A percentile compares a stretch with the other conserved stretches of the same genome.
Conservation (phyloP, 2,888 invertebrate species). For the Mesorhabditis spiculigera region DNA sequence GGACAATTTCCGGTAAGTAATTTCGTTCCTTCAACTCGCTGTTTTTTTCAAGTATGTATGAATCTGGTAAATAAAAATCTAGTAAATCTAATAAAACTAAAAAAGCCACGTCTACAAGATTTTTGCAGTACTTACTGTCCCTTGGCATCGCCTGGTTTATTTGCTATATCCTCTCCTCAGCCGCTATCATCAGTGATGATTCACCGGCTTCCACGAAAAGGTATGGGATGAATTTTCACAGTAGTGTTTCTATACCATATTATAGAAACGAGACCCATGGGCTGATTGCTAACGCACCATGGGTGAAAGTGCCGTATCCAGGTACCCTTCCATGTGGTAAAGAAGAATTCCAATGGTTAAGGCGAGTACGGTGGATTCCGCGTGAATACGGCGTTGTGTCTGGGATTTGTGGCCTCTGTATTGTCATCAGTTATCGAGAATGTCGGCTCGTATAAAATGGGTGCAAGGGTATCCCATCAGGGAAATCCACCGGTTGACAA, state of each 20-base stretch:
- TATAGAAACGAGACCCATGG: not conserved
- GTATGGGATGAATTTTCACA: too few relatives aligned
- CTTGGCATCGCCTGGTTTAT: slow-evolving; percentile 42
- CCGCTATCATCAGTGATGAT: slow-evolving; percentile 12
- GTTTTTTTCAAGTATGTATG: not conserved
- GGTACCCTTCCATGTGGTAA: slow-evolving; percentile 19
- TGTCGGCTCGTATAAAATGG: slow-evolving; percentile 36
- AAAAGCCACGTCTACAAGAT: not conserved
- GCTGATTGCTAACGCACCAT: slow-evolving; percentile 20
- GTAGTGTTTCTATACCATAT: too few relatives aligned
- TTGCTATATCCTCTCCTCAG: slow-evolving; percentile 40
- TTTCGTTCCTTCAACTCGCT: too few relatives aligned
- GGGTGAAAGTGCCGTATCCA: slow-evolving; percentile 50
- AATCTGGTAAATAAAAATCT: not conserved
- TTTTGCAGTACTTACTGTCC: slow-evolving; percentile 41
- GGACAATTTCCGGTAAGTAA: slow-evolving; percentile 47
- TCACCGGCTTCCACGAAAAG: not conserved
- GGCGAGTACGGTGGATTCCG: slow-evolving; percentile 43
- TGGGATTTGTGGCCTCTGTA: slow-evolving; percentile 45
- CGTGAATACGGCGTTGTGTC: slow-evolving; percentile 39
- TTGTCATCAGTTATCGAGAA: slow-evolving; percentile 46
- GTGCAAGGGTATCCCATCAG: slow-evolving; percentile 41
- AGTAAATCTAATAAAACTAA: not conserved
- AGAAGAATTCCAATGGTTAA: slow-evolving; percentile 11
- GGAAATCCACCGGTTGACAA: slow-evolving; percentile 39